Conservation (phyloP, 2,888 invertebrate genomes). For the Brenthis hecate region DNA sequence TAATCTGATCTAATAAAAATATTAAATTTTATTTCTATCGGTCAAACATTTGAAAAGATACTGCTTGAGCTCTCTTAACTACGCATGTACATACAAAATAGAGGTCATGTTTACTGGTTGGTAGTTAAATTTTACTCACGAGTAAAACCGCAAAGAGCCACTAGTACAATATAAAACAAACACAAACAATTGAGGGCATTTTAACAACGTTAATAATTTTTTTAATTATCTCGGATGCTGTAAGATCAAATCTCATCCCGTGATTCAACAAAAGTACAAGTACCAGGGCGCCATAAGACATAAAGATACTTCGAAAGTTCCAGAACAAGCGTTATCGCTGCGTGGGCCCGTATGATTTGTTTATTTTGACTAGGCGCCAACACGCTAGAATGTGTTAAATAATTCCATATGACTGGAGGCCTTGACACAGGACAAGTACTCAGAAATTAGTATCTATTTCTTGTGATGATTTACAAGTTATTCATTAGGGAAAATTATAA, state of each 20-base stretch:
- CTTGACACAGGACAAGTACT: slow-evolving; percentile 38
- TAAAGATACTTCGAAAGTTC: slow-evolving; percentile 27
- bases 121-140: too few species aligned
- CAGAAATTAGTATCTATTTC: slow-evolving; percentile 33
- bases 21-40: too few species aligned
- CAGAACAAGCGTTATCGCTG: slow-evolving; percentile 27
- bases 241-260: slow-evolving; percentile 11
- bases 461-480: slow-evolving; percentile 25
- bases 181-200: not conserved
- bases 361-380: slow-evolving; percentile 68
- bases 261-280: slow-evolving; percentile 20
- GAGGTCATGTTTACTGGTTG: too few species aligned
- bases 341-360: slow-evolving; percentile 46
- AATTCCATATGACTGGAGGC: slow-evolving; percentile 42
- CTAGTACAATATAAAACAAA: not conserved
- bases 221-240: slow-evolving; percentile 3
- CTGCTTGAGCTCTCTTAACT: too few species aligned
- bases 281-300: slow-evolving; percentile 32
- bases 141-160: not conserved
- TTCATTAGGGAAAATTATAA: slow-evolving; percentile 11
- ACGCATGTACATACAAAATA: too few species aligned
- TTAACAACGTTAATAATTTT: not conserved
- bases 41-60: too few species aligned
- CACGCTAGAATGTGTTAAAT: slow-evolving; percentile 44
- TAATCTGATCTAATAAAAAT: too few species aligned